Evolutionary conservation across 1,140 invertebrate genomes (phyloP).

Genomic region (Uloborus diversus): DNA sequence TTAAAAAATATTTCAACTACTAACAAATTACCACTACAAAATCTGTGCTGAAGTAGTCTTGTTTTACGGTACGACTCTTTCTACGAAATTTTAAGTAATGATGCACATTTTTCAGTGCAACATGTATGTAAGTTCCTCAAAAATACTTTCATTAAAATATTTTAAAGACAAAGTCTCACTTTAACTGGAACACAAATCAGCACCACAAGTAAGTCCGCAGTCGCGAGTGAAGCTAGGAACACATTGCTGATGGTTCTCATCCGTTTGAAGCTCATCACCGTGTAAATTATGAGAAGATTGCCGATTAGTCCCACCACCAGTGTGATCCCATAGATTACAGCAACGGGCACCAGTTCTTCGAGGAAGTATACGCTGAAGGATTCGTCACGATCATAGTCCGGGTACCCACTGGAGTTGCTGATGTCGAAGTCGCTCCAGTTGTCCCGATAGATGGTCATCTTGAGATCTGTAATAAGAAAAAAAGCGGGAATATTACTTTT

Average conservation of each 20-base stretch:
- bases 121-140: too few species aligned
- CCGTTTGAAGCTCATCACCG: slow-evolving; percentile 63
- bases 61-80: too few species aligned
- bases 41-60: too few species aligned
- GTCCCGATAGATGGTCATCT: slow-evolving; percentile 13
- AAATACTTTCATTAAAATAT: too few species aligned
- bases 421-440: background rate
- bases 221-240: slow-evolving; percentile 76
- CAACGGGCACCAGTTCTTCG: slow-evolving; percentile 71
- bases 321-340: slow-evolving; percentile 73
- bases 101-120: too few species aligned
- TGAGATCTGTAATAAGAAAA: slow-evolving; percentile 14
- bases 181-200: slow-evolving; percentile 79
- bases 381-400: slow-evolving; percentile 67
- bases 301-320: slow-evolving; percentile 73
- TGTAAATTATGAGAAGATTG: slow-evolving; percentile 72
- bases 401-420: slow-evolving; percentile 34
- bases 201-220: slow-evolving; percentile 77
- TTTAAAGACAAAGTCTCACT: too few species aligned
- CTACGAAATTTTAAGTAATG: too few species aligned
- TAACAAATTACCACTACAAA: too few species aligned
- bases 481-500: background rate
- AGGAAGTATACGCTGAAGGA: slow-evolving; percentile 67
- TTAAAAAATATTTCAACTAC: too few species aligned
- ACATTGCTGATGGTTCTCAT: slow-evolving; percentile 76